phyloP scores from a whole-genome alignment of 2,113 vertebrate species.

The Sclerurus mexicanus region DNA sequence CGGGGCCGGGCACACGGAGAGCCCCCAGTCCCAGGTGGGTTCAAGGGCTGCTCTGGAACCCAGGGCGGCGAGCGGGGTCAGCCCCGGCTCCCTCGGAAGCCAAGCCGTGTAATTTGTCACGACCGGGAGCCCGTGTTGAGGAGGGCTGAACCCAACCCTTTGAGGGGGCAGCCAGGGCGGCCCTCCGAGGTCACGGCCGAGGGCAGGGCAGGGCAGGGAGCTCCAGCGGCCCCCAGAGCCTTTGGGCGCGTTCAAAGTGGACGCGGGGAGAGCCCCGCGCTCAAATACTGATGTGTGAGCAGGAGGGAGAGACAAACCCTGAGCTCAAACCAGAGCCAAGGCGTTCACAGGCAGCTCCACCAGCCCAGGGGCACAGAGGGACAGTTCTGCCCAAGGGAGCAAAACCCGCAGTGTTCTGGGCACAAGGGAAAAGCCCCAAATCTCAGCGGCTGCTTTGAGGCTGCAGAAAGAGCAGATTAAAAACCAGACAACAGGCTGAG shows the following conservation, averaged over 20 bases:
- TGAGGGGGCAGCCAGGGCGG: background rate
- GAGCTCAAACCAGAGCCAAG: background rate
- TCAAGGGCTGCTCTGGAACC: background rate
- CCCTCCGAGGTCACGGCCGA: background rate
- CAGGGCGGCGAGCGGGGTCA: background rate
- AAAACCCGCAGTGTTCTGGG: background rate
- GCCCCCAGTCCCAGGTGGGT: background rate
- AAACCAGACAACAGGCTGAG: background rate
- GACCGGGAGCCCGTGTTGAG: background rate
- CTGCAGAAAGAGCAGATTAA: background rate
- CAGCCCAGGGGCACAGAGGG: fast-evolving
- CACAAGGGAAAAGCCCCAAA: background rate
- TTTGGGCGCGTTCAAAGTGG: background rate
- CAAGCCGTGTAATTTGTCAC: conserved; percentile 5
- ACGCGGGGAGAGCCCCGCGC: background rate
- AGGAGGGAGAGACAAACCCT: background rate
- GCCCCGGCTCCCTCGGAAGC: conserved; percentile 4
- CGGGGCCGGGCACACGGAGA: background rate
- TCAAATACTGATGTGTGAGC: fast-evolving
- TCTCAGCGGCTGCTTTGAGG: background rate
- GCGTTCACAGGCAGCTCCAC: background rate
- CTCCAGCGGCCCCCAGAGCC: background rate
- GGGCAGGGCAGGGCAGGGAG: background rate
- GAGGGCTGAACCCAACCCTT: background rate
- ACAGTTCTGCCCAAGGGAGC: background rate